Evolutionary conservation across 1,140 invertebrate genomes (phyloP), one percentile per base, ranked within the genome.

Genomic region (Zeugodacus cucurbitae): DNA sequence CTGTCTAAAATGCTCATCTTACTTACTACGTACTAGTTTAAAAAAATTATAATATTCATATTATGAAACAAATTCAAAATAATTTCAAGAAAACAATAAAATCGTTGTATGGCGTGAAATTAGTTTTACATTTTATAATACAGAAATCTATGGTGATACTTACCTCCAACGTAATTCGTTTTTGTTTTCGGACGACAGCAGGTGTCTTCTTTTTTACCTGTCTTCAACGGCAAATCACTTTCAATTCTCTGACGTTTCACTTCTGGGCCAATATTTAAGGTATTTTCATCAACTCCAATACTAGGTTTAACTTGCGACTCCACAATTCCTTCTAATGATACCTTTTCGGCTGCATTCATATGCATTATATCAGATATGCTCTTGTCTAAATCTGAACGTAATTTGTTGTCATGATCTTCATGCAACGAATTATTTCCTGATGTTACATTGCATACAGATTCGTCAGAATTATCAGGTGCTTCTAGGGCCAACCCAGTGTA

Each of bases 401-500:
- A 86, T 78, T 89, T 89, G n/a, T 88, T 89, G 48, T 89, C 89
- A 57, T 89, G 57, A 57, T 88, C 86, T 5, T 89, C 89, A 57
- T 88, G 64, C 0, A 88, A 32, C 3, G 78, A 88, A 59, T 74
- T 67, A 48, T 89, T 88, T 22, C 74, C 89, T 7, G 44, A 54
- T 34, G n/a, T 89, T 87, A 74, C 54, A 58, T 89, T 88, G 6
- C 3, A 70, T 17, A 74, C 8, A 1, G 89, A 88, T 3, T 90
- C 89, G 1, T 58, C 10, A 1, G 58, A 57, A 29, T 70, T 34
- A 0, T 82, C 89, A 1, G 90, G 59, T 0, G 87, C 85, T 82
- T 91, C 89, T 26, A 93, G 44, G 1, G 92, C 91, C 59, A 95
- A 88, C 0, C 92, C 92, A 88, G 94, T 94, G 91, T 98, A 98